These are phyloP conservation scores for Eupleurogrammus muticus DNA, from an alignment of 2,797 vertebrate genomes.

Conservation along the genomic window DNA sequence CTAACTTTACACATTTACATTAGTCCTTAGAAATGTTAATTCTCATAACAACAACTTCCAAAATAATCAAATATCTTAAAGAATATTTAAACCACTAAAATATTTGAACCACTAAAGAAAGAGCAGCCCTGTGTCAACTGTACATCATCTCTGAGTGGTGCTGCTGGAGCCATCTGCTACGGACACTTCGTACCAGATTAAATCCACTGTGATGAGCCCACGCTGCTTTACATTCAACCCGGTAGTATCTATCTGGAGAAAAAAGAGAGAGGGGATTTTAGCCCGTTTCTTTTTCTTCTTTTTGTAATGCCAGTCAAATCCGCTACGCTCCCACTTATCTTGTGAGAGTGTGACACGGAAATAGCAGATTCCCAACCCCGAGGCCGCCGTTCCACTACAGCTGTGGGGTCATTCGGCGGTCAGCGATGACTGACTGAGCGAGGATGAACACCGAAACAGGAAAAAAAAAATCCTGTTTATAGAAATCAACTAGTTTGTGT, in stretches of 20 bases:
- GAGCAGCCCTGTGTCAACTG: background rate
- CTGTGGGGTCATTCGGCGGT: constrained; percentile 80
- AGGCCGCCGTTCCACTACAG: constrained; percentile 75
- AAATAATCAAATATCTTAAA: background rate
- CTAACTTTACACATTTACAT: too few relatives aligned
- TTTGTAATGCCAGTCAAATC: constrained; percentile 67
- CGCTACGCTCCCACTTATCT: constrained; percentile 62
- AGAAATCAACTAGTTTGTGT: constrained; percentile 19
- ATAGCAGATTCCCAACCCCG: constrained; percentile 68
- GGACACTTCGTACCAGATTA: constrained; percentile 16
- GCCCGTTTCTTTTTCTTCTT: constrained; percentile 16
- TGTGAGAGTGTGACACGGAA: constrained; percentile 51
- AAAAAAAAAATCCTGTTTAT: constrained; percentile 40
- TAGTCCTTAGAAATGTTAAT: background rate
- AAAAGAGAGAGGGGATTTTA: constrained; percentile 32
- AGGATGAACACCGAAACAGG: constrained; percentile 26
- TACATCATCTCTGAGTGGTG: background rate
- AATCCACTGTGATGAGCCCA: constrained; percentile 39
- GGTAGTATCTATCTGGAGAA: constrained; percentile 9
- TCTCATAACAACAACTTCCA: background rate
- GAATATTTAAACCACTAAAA: background rate
- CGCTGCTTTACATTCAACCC: constrained; percentile 42
- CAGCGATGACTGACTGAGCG: constrained; percentile 56
- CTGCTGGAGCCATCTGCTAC: constrained; percentile 8
- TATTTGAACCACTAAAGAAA: background rate